Percentiles rank a stretch among this genome's conserved stretches.
phyloP scores from a whole-genome alignment of 2,797 vertebrate genomes.

The Tympanoctomys barrerae region DNA sequence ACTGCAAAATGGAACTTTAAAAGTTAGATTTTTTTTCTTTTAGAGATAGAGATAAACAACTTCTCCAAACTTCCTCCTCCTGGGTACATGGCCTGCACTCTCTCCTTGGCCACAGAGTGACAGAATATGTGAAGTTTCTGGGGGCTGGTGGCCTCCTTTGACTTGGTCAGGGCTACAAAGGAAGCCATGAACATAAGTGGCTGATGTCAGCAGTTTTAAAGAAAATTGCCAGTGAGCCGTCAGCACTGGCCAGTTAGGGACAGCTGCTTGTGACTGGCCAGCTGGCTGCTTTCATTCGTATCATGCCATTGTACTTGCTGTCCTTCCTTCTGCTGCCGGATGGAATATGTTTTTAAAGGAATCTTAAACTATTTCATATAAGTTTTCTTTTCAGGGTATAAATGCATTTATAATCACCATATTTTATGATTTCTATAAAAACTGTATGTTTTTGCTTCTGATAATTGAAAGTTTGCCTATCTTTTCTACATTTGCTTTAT shows the following conservation, averaged over 20 bases:
- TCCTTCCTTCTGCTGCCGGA: not conserved
- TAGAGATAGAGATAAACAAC: not conserved
- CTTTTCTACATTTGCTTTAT: not conserved
- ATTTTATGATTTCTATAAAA: not conserved
- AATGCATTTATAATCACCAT: not conserved
- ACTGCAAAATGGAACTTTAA: not conserved
- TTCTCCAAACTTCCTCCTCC: not conserved
- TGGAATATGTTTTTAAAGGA: not conserved
- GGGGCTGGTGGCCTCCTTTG: not conserved
- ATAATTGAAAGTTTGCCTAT: not conserved
- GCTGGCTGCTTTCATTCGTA: not conserved
- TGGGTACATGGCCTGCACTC: not conserved
- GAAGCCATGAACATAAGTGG: not conserved
- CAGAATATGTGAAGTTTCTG: too few species aligned
- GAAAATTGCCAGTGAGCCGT: not conserved
- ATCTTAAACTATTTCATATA: not conserved
- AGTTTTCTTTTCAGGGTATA: not conserved
- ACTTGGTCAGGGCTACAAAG: not conserved
- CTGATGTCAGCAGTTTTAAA: not conserved
- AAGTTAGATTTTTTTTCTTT: not conserved
- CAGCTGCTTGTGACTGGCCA: not conserved
- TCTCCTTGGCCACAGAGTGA: not conserved
- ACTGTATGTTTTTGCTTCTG: not conserved
- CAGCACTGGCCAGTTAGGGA: not conserved
- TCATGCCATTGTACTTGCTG: not conserved